phyloP scores from a whole-genome alignment of 2,113 vertebrate species.

The Candoia aspera region DNA sequence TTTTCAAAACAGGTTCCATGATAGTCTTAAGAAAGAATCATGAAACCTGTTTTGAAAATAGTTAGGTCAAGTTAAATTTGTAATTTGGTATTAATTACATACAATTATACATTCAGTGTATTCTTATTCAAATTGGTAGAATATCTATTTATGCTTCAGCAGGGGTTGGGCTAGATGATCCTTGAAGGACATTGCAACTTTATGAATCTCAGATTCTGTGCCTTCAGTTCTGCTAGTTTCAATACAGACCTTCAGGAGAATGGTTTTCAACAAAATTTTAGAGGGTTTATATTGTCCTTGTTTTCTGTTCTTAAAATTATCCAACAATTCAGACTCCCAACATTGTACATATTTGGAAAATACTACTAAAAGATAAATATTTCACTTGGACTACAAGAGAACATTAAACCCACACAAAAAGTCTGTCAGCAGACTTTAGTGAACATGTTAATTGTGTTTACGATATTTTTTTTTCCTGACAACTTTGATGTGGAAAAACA shows the following conservation, averaged over 20 bases:
- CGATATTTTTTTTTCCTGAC: constrained; percentile 58
- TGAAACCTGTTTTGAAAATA: neutral
- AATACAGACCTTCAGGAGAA: constrained; percentile 54
- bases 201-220: constrained; percentile 2
- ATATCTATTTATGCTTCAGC: neutral
- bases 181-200: neutral
- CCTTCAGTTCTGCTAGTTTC: constrained; percentile 56
- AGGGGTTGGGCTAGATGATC: neutral
- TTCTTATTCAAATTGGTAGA: constrained; percentile 1
- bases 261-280: constrained; percentile 55
- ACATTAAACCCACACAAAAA: constrained; percentile 66
- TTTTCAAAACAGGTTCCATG: neutral
- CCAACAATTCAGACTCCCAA: constrained; percentile 66
- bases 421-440: constrained; percentile 66
- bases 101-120: neutral
- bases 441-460: constrained; percentile 63
- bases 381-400: constrained; percentile 70
- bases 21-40: constrained; percentile 47
- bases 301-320: constrained; percentile 57
- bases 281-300: constrained; percentile 59
- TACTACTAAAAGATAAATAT: constrained; percentile 72
- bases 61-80: neutral
- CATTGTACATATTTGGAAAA: constrained; percentile 66
- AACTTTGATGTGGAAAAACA: constrained; percentile 59
- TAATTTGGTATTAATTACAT: neutral